These are phyloP conservation scores for Pelodytes ibericus DNA, from an alignment of 2,797 vertebrate genomes.

Conservation along the genomic window DNA sequence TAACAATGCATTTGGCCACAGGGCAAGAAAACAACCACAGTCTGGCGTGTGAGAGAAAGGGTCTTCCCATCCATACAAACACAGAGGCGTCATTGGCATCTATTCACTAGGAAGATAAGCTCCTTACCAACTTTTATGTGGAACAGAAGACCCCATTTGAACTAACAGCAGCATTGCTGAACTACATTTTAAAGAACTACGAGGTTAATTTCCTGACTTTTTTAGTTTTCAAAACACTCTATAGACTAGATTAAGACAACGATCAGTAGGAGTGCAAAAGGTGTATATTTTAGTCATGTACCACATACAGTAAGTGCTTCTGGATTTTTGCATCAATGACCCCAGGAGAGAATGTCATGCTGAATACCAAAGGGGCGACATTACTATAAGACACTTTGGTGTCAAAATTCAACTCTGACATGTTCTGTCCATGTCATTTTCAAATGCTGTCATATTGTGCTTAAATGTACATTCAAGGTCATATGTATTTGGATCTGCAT, in stretches of 20 bases:
- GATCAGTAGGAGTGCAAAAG: background rate
- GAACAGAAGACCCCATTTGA: background rate
- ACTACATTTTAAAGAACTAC: background rate
- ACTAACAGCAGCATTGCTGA: background rate
- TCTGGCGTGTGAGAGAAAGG: background rate
- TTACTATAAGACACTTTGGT: no score
- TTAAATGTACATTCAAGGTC: no score
- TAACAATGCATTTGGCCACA: conserved; percentile 35
- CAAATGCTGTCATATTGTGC: no score
- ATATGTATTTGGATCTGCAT: no score
- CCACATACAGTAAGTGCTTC: background rate
- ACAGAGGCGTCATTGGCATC: background rate
- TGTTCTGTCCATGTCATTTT: no score
- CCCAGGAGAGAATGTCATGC: no score
- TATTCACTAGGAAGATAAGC: conserved; percentile 29
- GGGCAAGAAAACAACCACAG: conserved; percentile 5
- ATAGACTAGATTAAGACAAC: background rate
- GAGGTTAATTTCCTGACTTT: conserved; percentile 11
- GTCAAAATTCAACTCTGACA: no score
- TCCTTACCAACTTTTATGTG: conserved; percentile 17
- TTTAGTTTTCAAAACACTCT: background rate
- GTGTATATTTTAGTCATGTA: background rate
- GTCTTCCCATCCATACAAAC: background rate
- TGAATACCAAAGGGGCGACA: no score
- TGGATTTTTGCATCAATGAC: background rate